Conservation (phyloP, 2,888 invertebrate species). For the Hirtodrosophila alboralis region DNA sequence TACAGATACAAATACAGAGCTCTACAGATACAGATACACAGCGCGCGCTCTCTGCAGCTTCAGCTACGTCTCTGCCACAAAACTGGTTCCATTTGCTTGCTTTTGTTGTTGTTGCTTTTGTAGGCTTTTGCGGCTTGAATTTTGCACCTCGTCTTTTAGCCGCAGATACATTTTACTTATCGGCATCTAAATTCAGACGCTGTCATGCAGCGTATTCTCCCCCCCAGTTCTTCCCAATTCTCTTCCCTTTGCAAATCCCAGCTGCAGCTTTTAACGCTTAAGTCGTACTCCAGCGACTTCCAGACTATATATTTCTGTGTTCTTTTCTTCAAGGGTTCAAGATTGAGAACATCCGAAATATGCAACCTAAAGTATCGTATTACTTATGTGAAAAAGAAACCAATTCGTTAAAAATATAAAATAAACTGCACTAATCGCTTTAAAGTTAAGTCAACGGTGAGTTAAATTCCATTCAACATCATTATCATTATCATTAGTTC, state of each 20-base stretch:
- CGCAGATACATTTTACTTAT: constrained; percentile 77
- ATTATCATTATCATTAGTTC: not conserved
- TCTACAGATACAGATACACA: constrained; percentile 8
- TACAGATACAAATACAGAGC: constrained; percentile 8
- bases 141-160: constrained; percentile 73
- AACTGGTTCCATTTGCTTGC: constrained; percentile 76
- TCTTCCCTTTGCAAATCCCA: not conserved
- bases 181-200: constrained; percentile 75
- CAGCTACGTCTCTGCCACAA: constrained; percentile 54
- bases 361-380: constrained; percentile 68
- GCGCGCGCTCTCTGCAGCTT: not conserved
- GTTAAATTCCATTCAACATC: constrained; percentile 32
- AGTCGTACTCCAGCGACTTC: not conserved
- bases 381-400: constrained; percentile 31
- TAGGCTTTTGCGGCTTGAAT: constrained; percentile 61
- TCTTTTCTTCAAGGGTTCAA: constrained; percentile 24
- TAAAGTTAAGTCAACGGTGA: constrained; percentile 30
- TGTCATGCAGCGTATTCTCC: constrained; percentile 59
- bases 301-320: constrained; percentile 26
- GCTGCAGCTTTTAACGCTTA: constrained; percentile 7
- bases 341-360: constrained; percentile 22
- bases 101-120: constrained; percentile 44
- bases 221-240: constrained; percentile 13
- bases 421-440: constrained; percentile 46
- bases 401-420: constrained; percentile 7